These are phyloP conservation scores for Physeter macrocephalus DNA, from an alignment of 2,113 vertebrate species.

Conservation along the genomic window DNA sequence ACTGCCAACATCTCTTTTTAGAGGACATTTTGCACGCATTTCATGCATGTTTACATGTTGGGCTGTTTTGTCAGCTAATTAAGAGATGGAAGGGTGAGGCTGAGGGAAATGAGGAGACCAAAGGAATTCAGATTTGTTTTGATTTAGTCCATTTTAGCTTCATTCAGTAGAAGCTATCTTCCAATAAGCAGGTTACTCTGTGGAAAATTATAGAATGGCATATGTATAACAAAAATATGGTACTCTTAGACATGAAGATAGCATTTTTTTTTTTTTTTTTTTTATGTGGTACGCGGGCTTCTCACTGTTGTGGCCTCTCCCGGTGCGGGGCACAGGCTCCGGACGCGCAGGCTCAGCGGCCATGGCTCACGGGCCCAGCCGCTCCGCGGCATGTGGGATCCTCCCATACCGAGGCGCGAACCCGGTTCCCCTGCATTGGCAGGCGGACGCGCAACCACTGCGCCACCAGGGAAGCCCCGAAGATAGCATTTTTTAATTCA, in stretches of 20 bases:
- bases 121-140: constrained; percentile 5
- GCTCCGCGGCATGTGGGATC: too few relatives aligned
- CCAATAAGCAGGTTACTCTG: neutral
- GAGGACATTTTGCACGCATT: constrained; percentile 43
- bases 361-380: too few relatives aligned
- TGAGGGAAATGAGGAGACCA: neutral
- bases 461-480: too few relatives aligned
- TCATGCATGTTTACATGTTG: constrained; percentile 25
- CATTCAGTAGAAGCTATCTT: neutral
- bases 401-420: too few relatives aligned
- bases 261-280: too few relatives aligned
- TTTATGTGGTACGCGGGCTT: too few relatives aligned
- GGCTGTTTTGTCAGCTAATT: constrained; percentile 11
- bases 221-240: neutral
- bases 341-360: too few relatives aligned
- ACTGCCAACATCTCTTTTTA: neutral
- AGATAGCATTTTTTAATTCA: neutral
- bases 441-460: too few relatives aligned
- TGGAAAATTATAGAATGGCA: neutral
- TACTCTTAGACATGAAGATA: neutral
- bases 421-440: too few relatives aligned
- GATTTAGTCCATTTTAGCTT: neutral
- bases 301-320: too few relatives aligned
- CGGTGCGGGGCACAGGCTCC: too few relatives aligned
- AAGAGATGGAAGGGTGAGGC: neutral